phyloP scores from a whole-genome alignment of 2,888 invertebrate species.

The Apamea epomidion region DNA sequence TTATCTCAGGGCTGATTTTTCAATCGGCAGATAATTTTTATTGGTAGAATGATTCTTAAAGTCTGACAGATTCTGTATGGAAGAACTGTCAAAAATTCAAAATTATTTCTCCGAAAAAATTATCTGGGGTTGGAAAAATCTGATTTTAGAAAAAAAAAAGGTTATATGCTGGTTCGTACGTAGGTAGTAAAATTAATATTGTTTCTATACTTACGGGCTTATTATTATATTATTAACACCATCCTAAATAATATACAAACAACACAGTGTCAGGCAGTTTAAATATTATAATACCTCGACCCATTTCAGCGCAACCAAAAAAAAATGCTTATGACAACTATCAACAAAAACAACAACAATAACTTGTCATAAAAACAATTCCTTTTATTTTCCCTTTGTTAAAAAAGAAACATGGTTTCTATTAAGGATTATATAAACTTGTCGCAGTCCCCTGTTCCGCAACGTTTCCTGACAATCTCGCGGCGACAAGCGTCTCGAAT shows the following conservation, averaged over 20 bases:
- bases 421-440: constrained; percentile 78
- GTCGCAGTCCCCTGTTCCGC: constrained; percentile 61
- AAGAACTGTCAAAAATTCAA: too few species aligned
- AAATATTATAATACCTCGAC: not conserved
- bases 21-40: too few species aligned
- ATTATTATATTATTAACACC: too few species aligned
- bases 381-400: constrained; percentile 62
- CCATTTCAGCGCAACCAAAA: not conserved
- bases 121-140: too few species aligned
- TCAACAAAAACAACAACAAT: constrained; percentile 32
- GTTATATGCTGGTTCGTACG: not conserved
- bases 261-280: not conserved
- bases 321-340: constrained; percentile 6
- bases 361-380: constrained; percentile 56
- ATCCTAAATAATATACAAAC: not conserved
- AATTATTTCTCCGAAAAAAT: too few species aligned
- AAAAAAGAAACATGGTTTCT: constrained; percentile 69
- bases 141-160: too few species aligned
- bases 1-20: too few species aligned
- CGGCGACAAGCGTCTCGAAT: constrained; percentile 88
- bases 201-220: too few species aligned
- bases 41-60: too few species aligned
- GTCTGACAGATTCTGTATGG: too few species aligned
- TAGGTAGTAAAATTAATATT: too few species aligned
- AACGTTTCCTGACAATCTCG: constrained; percentile 79